phyloP scores from a whole-genome alignment of 2,888 invertebrate species.

The Alviniconcha strummeri region DNA sequence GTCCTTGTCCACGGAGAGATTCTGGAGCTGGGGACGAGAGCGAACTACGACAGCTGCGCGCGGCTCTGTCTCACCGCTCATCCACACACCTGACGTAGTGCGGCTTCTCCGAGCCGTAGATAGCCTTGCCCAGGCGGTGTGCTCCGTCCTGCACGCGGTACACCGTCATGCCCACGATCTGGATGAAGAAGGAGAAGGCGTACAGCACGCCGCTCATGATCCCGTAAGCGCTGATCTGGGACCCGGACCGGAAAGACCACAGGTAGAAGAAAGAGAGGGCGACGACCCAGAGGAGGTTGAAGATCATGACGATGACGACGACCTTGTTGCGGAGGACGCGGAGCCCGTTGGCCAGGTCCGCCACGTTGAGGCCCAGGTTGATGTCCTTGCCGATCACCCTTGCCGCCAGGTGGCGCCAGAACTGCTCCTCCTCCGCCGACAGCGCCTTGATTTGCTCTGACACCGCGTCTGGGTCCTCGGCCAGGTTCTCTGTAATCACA shows the following conservation, averaged over 20 bases:
- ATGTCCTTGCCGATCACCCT: slow-evolving; percentile 47
- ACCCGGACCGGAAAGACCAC: slow-evolving; percentile 45
- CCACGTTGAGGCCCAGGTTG: slow-evolving; percentile 47
- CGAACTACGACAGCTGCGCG: too few species aligned
- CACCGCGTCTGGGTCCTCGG: slow-evolving; percentile 22
- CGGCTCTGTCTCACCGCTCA: slow-evolving; percentile 2
- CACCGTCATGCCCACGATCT: slow-evolving; percentile 53
- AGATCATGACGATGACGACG: slow-evolving; percentile 43
- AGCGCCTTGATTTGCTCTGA: slow-evolving; percentile 38
- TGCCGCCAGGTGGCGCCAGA: slow-evolving; percentile 49
- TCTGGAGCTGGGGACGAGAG: too few species aligned
- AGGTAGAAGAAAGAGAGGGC: slow-evolving; percentile 53
- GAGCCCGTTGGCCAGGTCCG: slow-evolving; percentile 44
- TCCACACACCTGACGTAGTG: slow-evolving; percentile 42
- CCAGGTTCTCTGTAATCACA: slow-evolving; percentile 26
- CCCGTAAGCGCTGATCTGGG: slow-evolving; percentile 53
- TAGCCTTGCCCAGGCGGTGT: slow-evolving; percentile 38
- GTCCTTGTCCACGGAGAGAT: too few species aligned
- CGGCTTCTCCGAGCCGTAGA: slow-evolving; percentile 44
- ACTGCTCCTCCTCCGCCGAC: slow-evolving; percentile 46
- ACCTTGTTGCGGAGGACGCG: slow-evolving; percentile 48
- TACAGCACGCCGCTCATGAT: slow-evolving; percentile 55
- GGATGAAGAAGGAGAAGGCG: slow-evolving; percentile 54
- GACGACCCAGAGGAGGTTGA: slow-evolving; percentile 52
- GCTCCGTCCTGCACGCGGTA: slow-evolving; percentile 47